Evolutionary conservation across 2,113 vertebrate genomes (phyloP), one percentile per base, ranked within the genome.

Genomic region (Buteo buteo): DNA sequence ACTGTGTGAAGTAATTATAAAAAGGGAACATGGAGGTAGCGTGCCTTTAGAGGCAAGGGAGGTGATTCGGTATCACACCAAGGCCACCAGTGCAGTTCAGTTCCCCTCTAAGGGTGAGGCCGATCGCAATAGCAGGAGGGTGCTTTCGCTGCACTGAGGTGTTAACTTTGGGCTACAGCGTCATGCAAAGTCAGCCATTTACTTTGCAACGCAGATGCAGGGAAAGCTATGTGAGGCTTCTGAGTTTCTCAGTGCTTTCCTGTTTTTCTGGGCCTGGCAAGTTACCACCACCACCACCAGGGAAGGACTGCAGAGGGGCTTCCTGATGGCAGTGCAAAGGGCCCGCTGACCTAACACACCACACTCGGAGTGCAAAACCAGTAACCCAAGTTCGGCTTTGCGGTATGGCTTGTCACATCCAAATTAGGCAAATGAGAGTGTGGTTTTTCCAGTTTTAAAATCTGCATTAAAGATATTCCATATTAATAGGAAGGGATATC

Each of bases 371-470:
- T 2, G 21, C 72, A 90, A 65, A 95, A 90, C 69, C 52, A 65
- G 86, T 64, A 62, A 88, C 59, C 64, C 82, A 22, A 13, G 61
- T 91, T 84, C 2, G 2, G 2, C 69, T 81, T 78, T 59, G 44
- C 6, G 3, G 50, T 47, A 26, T 8, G 38, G 76, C 67, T 86
- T 50, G 49, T 86, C 25, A 14, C 52, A 82, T 66, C 72, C 82
- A 42, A 80, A n/a, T 72, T 4, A 52, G 34, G 62, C 40, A 96
- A 76, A 42, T n/a, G 42, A 42, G 22, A 61, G 42, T 7, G 58
- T 44, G 55, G 64, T 42, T 5, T 85, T 89, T 82, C 45, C 52
- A 45, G 52, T 85, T 96, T 79, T 40, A 65, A 90, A 93, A 47
- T 32, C 52, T 34, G 76, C 69, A 47, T 77, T 95, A 19, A 92